Percentiles rank a stretch among this genome's conserved stretches.
These are phyloP conservation scores for Gryon sp. DNA, from an alignment of 1,140 invertebrate species.

Conservation along the genomic window DNA sequence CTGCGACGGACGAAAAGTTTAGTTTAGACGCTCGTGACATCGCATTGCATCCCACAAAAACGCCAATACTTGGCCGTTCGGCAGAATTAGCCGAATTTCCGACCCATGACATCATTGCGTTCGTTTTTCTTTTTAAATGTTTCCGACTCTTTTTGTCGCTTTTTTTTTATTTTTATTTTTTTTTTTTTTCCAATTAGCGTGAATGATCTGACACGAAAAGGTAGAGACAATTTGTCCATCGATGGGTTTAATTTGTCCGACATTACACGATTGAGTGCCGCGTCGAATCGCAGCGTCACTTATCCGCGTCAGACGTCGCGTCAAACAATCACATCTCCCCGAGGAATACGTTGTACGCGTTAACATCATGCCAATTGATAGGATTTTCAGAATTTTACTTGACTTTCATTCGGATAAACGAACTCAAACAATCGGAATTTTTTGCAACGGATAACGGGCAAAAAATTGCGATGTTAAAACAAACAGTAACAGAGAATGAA, in stretches of 20 bases:
- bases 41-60: conserved; percentile 28
- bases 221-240: conserved; percentile 71
- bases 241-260: conserved; percentile 72
- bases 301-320: conserved; percentile 35
- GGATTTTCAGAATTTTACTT: neutral
- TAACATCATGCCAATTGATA: conserved; percentile 1
- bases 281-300: conserved; percentile 55
- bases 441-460: neutral
- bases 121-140: no score
- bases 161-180: no score
- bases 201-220: conserved; percentile 65
- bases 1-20: conserved; percentile 14
- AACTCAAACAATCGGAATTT: neutral
- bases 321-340: conserved; percentile 63
- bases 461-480: conserved; percentile 1
- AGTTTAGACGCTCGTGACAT: conserved; percentile 8
- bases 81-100: conserved; percentile 26
- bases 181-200: conserved; percentile 71
- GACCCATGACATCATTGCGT: conserved; percentile 24
- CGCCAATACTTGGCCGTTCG: conserved; percentile 22
- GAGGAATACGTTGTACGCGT: conserved; percentile 42
- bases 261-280: conserved; percentile 73
- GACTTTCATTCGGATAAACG: neutral
- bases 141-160: no score
- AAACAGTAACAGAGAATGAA: neutral